phyloP scores from a whole-genome alignment of 2,113 vertebrate species.

The Synodontis membranacea region DNA sequence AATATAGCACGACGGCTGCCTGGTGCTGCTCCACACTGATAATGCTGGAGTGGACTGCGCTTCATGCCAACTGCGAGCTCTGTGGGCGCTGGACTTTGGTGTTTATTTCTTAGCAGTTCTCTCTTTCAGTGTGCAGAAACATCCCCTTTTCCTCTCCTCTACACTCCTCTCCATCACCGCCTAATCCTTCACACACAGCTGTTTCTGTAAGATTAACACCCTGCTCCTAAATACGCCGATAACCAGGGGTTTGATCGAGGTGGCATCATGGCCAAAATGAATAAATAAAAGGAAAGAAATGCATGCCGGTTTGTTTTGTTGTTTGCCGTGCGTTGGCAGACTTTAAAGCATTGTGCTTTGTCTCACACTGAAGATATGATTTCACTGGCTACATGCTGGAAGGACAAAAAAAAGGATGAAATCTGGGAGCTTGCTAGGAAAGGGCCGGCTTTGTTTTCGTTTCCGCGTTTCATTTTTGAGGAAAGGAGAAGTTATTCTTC shows the following conservation, averaged over 20 bases:
- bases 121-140: conserved; percentile 40
- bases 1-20: conserved; percentile 43
- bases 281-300: conserved; percentile 47
- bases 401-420: conserved; percentile 31
- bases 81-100: conserved; percentile 49
- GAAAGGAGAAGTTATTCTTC: neutral
- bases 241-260: conserved; percentile 45
- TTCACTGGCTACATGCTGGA: conserved; percentile 37
- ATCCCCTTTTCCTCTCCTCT: conserved; percentile 1
- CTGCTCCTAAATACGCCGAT: conserved; percentile 28
- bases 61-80: conserved; percentile 21
- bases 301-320: conserved; percentile 40
- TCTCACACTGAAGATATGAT: conserved; percentile 44
- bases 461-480: neutral
- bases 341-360: conserved; percentile 32
- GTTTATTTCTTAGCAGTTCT: conserved; percentile 54
- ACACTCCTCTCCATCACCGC: conserved; percentile 49
- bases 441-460: conserved; percentile 37
- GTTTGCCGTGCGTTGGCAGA: conserved; percentile 38
- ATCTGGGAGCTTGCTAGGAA: conserved; percentile 42
- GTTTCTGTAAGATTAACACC: conserved; percentile 58
- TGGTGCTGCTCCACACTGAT: conserved; percentile 51
- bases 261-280: conserved; percentile 49
- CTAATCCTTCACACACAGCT: conserved; percentile 64
- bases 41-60: conserved; percentile 53